These are phyloP conservation scores for Rhincodon typus DNA, from an alignment of 2,797 vertebrate species.

Conservation along the genomic window DNA sequence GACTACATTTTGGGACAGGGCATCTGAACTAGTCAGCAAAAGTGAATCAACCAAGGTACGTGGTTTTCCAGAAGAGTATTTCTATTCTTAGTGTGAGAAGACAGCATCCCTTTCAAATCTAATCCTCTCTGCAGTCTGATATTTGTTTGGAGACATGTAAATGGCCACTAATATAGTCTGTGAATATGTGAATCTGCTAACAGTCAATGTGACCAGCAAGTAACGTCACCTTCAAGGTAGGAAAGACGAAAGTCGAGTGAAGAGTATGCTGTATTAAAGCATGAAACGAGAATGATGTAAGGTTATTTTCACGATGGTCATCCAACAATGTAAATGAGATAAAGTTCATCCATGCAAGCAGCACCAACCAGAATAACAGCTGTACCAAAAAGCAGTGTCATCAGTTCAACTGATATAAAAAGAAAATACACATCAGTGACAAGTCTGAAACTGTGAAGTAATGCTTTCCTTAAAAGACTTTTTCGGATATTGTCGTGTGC, in stretches of 20 bases:
- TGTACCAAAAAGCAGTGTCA: background rate
- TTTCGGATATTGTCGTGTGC: background rate
- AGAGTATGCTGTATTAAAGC: background rate
- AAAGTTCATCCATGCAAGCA: background rate
- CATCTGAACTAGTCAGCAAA: background rate
- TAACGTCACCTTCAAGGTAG: background rate
- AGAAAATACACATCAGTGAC: background rate
- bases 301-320: background rate
- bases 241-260: background rate
- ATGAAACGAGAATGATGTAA: background rate
- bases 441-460: background rate
- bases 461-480: background rate
- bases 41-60: background rate
- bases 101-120: background rate
- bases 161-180: background rate
- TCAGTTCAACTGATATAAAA: background rate
- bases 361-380: background rate
- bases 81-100: background rate
- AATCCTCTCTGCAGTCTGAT: background rate
- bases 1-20: background rate
- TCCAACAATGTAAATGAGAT: background rate
- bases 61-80: background rate
- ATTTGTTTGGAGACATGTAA: background rate
- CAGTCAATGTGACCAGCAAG: background rate
- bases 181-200: background rate